phyloP scores from a whole-genome alignment of 2,888 invertebrate genomes.

The Anthoptus insignis region DNA sequence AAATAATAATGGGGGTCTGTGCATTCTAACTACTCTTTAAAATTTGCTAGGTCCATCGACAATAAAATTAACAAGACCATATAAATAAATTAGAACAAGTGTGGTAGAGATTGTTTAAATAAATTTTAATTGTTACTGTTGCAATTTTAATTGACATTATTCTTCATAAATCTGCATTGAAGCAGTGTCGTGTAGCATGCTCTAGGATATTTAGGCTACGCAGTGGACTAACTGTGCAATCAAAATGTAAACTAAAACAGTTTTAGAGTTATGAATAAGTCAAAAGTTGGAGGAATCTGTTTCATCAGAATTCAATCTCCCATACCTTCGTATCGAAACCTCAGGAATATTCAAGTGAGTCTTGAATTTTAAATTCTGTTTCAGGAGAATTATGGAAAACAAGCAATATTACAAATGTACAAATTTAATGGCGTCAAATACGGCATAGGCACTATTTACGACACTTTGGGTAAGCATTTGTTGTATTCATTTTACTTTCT shows the following conservation, averaged over 20 bases:
- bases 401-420: slow-evolving; percentile 69
- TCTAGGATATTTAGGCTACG: no score
- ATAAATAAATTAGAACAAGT: no score
- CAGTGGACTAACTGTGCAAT: not conserved
- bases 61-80: no score
- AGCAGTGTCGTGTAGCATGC: no score
- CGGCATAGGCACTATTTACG: slow-evolving; percentile 67
- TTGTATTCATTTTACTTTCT: no score
- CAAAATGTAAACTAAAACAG: slow-evolving; percentile 27
- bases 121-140: no score
- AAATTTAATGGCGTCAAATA: slow-evolving; percentile 61
- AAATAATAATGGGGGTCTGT: no score
- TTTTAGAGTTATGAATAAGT: slow-evolving; percentile 36
- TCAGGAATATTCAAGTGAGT: slow-evolving; percentile 55
- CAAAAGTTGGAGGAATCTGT: slow-evolving; percentile 18
- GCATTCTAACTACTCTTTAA: no score
- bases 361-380: slow-evolving; percentile 60
- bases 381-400: slow-evolving; percentile 77
- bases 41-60: no score
- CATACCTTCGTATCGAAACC: slow-evolving; percentile 6
- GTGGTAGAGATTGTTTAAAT: no score
- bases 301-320: slow-evolving; percentile 28
- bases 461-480: slow-evolving; percentile 57
- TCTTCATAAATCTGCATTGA: no score
- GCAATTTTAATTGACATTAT: no score